Base-by-base conservation (phyloP, 92 coral and sea anemone genomes). In the Umimayanthus kanabou region DNA sequence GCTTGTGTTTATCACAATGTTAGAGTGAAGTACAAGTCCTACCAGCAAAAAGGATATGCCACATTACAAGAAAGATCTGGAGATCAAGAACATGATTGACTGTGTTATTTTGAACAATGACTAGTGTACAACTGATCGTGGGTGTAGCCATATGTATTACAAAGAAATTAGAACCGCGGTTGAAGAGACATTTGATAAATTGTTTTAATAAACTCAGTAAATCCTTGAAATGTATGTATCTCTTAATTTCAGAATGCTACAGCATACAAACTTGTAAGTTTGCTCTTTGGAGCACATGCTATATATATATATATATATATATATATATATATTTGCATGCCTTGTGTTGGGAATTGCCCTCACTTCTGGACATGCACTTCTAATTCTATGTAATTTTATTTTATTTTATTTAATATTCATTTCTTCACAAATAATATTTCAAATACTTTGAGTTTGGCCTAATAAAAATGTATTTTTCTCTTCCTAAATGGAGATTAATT, bases 1-100 rank as follows among this genome's bases (percentile, higher is more conserved):
- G 88, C 88, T 9, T 85, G 88, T 85, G 69, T 85, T 67, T 86
- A 86, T 16, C 66, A 57, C 66, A 61, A 22, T 22, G 23, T 22
- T 22, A 20, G 25, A 61, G 69, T 61, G 69, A 61, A 22, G 69
- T 61, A 22, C 3, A 61, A 61, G 69, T 61, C 26, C 69, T 61
- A 61, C 69, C 69, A 61, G 69, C 69, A 61, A 61, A 61, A 23
- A 61, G 69, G 69, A 61, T 22, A 61, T 61, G 69, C 69, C 69
- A 61, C 69, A 4, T 61, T 25, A 61, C 69, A 61, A 61, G 69
- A 61, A 61, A 61, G 69, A 61, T 61, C 69, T 61, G 69, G 69
- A 61, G 69, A 61, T 61, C 69, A 61, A 61, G 26, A 18, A 23
- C 15, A 20, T 4, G 25, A 61, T 18, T 61, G 7, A 18, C 25